Evolutionary conservation across 2,888 invertebrate genomes (phyloP), one percentile per base, ranked within the genome.

Genomic region (Lacanobia oleracea): DNA sequence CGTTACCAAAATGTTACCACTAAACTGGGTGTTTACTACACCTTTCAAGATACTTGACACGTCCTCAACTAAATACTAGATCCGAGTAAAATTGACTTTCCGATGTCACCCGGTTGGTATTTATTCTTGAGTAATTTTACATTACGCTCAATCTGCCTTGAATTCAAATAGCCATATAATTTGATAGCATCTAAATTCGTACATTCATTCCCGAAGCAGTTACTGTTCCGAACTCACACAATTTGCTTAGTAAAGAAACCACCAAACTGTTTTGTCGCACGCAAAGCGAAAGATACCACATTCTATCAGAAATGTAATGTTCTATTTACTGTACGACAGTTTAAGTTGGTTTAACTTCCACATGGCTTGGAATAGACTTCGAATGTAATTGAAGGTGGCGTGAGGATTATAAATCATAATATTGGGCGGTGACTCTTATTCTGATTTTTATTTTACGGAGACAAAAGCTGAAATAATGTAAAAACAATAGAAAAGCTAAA

Each of bases 251-350:
- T 69, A 64, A 83, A 83, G 83, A 73, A 79, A 85, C 85, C 73
- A 67, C 84, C 72, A 83, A 84, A 85, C 84, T 73, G 86, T 83
- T 77, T 45, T 75, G 75, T 70, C 75, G 81, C 86, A 85, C 83
- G 86, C 83, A 60, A 83, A 79, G 56, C 67, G 53, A 72, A 69
- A 70, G 67, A 72, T 69, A 79, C 74, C 63, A 70, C 48, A 59
- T 69, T 83, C 67, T 76, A 79, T 82, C 51, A 85, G 72, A 62
- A 82, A 74, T 68, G 56, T 70, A 73, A 85, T 79, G 66, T 72
- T 72, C 51, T 64, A 67, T 77, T 77, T 43, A 51, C 65, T 43
- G 23, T 50, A 63, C n/a, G 59, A 45, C 67, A 59, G 64, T 67
- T 77, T 45, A 67, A 67, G 48, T 75, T 77, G 54, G 65, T 74